phyloP scores from a whole-genome alignment of 2,113 vertebrate genomes.

The Sphaerodactylus townsendi region DNA sequence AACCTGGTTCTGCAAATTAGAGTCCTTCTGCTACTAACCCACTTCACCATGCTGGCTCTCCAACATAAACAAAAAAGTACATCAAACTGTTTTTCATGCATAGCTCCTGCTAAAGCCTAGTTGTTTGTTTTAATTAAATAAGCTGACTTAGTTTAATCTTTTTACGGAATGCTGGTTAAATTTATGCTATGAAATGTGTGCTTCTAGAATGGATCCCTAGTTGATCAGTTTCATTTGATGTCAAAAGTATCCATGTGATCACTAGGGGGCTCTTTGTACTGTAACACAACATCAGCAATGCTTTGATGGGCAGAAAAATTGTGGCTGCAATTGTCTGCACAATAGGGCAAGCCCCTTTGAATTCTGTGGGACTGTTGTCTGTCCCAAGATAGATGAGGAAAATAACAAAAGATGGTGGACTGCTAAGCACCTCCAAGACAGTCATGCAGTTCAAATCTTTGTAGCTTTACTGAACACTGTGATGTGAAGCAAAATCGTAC shows the following conservation, averaged over 20 bases:
- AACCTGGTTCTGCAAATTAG: too few species aligned
- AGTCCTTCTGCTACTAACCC: too few species aligned
- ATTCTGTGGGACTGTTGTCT: background rate
- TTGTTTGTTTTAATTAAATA: background rate
- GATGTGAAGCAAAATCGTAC: too few species aligned
- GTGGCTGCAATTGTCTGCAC: too few species aligned
- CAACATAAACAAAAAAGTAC: too few species aligned
- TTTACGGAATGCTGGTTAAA: background rate
- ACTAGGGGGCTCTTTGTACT: constrained; percentile 73
- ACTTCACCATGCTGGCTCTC: too few species aligned
- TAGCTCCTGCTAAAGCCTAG: background rate
- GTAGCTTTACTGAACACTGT: too few species aligned
- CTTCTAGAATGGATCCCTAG: background rate
- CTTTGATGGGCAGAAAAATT: background rate
- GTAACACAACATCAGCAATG: constrained; percentile 10
- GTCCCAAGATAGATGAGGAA: too few species aligned
- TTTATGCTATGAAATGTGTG: background rate
- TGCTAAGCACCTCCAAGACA: too few species aligned
- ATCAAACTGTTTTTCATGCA: background rate
- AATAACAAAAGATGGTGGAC: too few species aligned
- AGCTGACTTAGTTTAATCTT: background rate
- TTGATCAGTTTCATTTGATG: background rate
- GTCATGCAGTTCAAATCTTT: too few species aligned
- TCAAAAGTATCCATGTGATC: constrained; percentile 25
- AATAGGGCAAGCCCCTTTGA: background rate